These are phyloP conservation scores for Hymenochirus boettgeri DNA, from an alignment of 2,113 vertebrate genomes.

Conservation along the genomic window DNA sequence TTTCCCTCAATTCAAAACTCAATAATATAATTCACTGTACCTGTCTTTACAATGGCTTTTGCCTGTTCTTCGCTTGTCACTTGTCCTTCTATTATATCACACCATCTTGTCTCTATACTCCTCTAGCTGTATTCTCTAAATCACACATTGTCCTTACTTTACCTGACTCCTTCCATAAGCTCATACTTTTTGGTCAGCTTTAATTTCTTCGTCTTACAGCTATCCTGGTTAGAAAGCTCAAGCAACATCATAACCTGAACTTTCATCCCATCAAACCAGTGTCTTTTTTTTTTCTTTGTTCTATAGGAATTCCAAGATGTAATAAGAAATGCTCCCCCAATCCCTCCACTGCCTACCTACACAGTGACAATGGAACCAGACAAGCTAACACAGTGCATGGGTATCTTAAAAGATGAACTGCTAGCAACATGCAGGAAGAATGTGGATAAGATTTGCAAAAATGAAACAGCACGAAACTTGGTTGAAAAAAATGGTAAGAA, in stretches of 20 bases:
- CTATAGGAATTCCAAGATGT: constrained; percentile 65
- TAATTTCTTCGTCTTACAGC: too few relatives aligned
- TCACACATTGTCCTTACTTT: too few relatives aligned
- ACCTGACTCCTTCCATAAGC: too few relatives aligned
- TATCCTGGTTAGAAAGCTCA: too few relatives aligned
- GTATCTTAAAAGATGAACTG: constrained; percentile 66
- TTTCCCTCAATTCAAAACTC: too few relatives aligned
- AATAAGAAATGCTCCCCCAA: constrained; percentile 67
- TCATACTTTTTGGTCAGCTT: too few relatives aligned
- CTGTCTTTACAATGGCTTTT: too few relatives aligned
- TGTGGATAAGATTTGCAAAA: constrained; percentile 71
- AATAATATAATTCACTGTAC: too few relatives aligned
- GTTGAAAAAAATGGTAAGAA: constrained; percentile 68
- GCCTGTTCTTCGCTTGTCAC: too few relatives aligned
- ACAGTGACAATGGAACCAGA: constrained; percentile 69
- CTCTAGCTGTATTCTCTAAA: too few relatives aligned
- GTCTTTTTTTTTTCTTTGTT: background rate
- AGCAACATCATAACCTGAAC: background rate
- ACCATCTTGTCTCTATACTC: too few relatives aligned
- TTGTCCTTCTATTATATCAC: too few relatives aligned
- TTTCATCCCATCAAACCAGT: background rate
- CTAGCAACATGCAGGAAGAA: constrained; percentile 69
- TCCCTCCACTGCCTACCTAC: constrained; percentile 67
- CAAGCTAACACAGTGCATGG: constrained; percentile 65
- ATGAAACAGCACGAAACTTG: constrained; percentile 63